Base-by-base conservation (phyloP, 2,113 vertebrate species). In the Thymallus thymallus region DNA sequence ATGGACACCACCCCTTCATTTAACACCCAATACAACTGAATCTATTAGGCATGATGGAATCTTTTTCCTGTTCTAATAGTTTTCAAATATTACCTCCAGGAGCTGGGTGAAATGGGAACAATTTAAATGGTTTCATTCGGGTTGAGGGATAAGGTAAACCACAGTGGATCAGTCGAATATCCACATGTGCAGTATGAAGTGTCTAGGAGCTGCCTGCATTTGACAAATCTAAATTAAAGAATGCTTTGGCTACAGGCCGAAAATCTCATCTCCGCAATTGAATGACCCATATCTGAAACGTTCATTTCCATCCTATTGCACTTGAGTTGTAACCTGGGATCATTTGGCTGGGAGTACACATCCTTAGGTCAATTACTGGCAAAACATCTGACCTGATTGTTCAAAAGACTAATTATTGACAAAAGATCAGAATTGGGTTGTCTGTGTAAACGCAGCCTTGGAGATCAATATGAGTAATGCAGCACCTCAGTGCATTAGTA, bases 1-100 rank as follows among this genome's bases (percentile, higher is more conserved):
- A 80, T 75, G 6, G 74, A 61, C 60, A 58, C 67, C 69, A 45
- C 69, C 66, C 66, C 48, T 70, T 79, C 63, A 80, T 84, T 76
- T 73, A 26, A 41, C 45, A 73, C 23, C 18, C 35, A 61, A 45
- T 62, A 46, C 48, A 56, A 70, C 73, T 64, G 26, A 77, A 75
- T 77, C 64, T 69, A 76, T 77, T 82, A 78, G 51, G 48, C 63
- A 30, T 78, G 74, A 79, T 18, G 62, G 74, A 73, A 72, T 24
- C 30, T 72, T 30, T 12, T 68, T 64, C 45, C 76, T 68, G 55
- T 64, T 77, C 48, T 76, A 73, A 76, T 69, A 74, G 66, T 62
- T 55, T 75, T 68, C 65, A 81, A 81, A 78, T 69, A 51, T 75
- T 75, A 68, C 48, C 64, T 51, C 64, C 64, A 18, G 56, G 58